phyloP scores from a whole-genome alignment of 2,888 invertebrate genomes.

The Scaeva pyrastri region DNA sequence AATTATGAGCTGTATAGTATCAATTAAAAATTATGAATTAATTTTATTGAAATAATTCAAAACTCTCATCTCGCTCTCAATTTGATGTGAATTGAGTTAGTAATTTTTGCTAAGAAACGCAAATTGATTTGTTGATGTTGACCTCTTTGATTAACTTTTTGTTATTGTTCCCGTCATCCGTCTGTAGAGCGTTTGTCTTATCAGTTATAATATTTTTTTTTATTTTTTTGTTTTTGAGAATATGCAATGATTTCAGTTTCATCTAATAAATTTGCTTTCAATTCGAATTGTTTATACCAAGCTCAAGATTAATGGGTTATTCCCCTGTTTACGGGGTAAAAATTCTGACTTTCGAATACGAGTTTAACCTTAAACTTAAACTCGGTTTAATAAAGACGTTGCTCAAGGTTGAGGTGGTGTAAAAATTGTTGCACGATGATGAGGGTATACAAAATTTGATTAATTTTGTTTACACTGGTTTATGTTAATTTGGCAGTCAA shows the following conservation, averaged over 20 bases:
- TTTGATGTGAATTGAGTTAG: background rate
- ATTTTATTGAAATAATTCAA: background rate
- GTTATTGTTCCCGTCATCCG: background rate
- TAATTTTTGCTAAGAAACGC: slow-evolving; percentile 5
- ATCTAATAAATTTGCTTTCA: background rate
- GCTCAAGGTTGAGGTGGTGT: slow-evolving; percentile 4
- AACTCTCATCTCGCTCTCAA: slow-evolving; percentile 21
- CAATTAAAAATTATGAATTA: background rate
- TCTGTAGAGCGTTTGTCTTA: slow-evolving; percentile 11
- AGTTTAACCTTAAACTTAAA: slow-evolving; percentile 35
- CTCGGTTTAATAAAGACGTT: background rate
- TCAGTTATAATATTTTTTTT: slow-evolving; percentile 23
- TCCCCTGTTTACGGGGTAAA: slow-evolving; percentile 2
- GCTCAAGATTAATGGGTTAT: background rate
- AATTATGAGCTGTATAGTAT: background rate
- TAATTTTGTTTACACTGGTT: slow-evolving; percentile 5
- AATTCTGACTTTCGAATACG: background rate
- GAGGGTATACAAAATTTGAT: slow-evolving; percentile 15
- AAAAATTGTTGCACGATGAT: background rate
- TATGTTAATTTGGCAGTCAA: slow-evolving; percentile 21
- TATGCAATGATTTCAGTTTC: background rate
- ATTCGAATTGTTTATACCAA: background rate
- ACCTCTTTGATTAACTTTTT: slow-evolving; percentile 35
- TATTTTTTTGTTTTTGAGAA: slow-evolving; percentile 9
- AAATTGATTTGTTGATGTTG: slow-evolving; percentile 18